Evolutionary conservation across 2,888 invertebrate species (phyloP), one percentile per base, ranked within the genome.

Genomic region (Himalopsyche japonica): DNA sequence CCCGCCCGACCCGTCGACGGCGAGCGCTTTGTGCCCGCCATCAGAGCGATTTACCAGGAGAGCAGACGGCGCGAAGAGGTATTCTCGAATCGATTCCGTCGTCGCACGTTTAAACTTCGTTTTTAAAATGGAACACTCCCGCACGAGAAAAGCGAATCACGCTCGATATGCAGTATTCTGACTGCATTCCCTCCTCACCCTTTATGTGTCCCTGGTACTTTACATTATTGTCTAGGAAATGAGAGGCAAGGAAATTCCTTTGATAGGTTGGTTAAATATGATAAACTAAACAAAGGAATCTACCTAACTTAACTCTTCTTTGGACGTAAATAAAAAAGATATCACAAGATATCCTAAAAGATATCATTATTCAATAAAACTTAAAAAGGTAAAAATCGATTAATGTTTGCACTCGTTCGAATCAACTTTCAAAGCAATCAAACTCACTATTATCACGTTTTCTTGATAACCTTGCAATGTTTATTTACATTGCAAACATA

Each of bases 71-170:
- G 37, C 15, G 27, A 78, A 77, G 82, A 49, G 79, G 20, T 82
- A 82, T 64, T 18, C 8, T 27, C 78, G 47, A 82, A 82, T 82
- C 82, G 82, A 82, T 82, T 64, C 79, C 79, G 79, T 20, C 57
- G 82, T 79, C 82, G 57, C 82, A 57, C 18, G 37, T 12, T 43
- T 27, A 47, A 18, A 76, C 12, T 15, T 43, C 15, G 24, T 34
- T 76, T 76, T 76, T 8, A 6, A 76, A 81, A 81, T 81, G 81
- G 81, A 47, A 81, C 81, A 81, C 81, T 70, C 47, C 37, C 57
- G 49, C 34, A 48, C 82, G 78, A 49, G 78, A 37, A 82, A 64
- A 64, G 32, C 57, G 78, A 78, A 82, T 57, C 57, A 20, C 20
- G 20, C 20, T 20, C 57, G 57, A 57, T 57, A 57, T 57, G 57